These are phyloP conservation scores for Minunthozetes semirufus DNA, from an alignment of 2,888 invertebrate genomes.

Conservation along the genomic window DNA sequence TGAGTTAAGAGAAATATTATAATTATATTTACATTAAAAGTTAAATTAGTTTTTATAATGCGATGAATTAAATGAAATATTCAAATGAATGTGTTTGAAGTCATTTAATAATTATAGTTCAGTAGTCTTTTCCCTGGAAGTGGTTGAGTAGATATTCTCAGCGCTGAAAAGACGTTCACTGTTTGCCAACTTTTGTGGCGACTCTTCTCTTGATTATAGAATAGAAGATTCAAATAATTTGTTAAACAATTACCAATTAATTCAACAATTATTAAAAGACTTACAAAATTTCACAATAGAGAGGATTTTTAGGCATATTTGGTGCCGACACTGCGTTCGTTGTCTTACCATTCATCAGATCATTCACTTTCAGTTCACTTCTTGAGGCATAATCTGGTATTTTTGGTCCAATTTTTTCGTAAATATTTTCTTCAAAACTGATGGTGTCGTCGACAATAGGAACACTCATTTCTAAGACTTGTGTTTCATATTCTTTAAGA, in stretches of 20 bases:
- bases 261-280: background rate
- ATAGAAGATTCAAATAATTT: background rate
- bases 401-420: slow-evolving; percentile 22
- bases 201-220: slow-evolving; percentile 7
- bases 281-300: slow-evolving; percentile 29
- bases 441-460: slow-evolving; percentile 73
- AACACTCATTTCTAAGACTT: slow-evolving; percentile 86
- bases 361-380: slow-evolving; percentile 6
- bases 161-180: background rate
- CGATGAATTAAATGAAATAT: background rate
- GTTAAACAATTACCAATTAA: background rate
- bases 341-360: background rate
- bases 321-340: background rate
- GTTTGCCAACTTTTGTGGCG: background rate
- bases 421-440: slow-evolving; percentile 36
- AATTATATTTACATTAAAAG: no score
- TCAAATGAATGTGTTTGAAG: background rate
- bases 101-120: background rate
- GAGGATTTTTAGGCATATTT: slow-evolving; percentile 27
- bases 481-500: slow-evolving; percentile 87
- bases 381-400: background rate
- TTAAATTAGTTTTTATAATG: no score
- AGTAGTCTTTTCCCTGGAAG: slow-evolving; percentile 10
- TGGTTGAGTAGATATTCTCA: slow-evolving; percentile 8
- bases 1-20: no score